These are phyloP conservation scores for Micropterix aruncella DNA, from an alignment of 2,888 invertebrate genomes.

Conservation along the genomic window DNA sequence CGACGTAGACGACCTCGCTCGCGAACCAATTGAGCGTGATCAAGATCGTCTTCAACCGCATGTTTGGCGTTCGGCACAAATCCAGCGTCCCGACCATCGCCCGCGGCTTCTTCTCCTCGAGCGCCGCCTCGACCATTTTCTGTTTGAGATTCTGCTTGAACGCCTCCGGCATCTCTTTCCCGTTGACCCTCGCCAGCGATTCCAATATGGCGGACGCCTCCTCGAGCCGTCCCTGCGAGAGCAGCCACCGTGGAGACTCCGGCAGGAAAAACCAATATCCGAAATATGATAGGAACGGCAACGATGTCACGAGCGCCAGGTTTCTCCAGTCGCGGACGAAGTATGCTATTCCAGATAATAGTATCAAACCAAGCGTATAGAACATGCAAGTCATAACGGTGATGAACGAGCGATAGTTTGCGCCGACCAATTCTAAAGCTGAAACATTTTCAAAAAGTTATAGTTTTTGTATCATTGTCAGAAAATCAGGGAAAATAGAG, in stretches of 20 bases:
- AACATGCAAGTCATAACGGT: slow-evolving; percentile 87
- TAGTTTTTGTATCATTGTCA: too few species aligned
- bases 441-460: slow-evolving; percentile 17
- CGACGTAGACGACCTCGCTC: slow-evolving; percentile 85
- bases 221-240: slow-evolving; percentile 66
- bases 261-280: slow-evolving; percentile 78
- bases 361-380: slow-evolving; percentile 74
- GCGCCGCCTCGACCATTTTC: slow-evolving; percentile 50
- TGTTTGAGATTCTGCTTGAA: slow-evolving; percentile 60
- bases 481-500: too few species aligned
- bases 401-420: slow-evolving; percentile 81
- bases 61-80: slow-evolving; percentile 71
- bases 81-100: slow-evolving; percentile 42
- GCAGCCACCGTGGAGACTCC: slow-evolving; percentile 85
- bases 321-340: slow-evolving; percentile 73
- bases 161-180: slow-evolving; percentile 56
- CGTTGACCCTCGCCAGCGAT: slow-evolving; percentile 64
- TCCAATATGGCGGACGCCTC: slow-evolving; percentile 70
- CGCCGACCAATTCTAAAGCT: slow-evolving; percentile 86
- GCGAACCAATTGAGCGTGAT: slow-evolving; percentile 88
- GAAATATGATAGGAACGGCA: slow-evolving; percentile 75
- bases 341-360: slow-evolving; percentile 75
- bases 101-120: slow-evolving; percentile 27
- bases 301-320: slow-evolving; percentile 66
- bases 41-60: slow-evolving; percentile 73